Percentiles rank a stretch among this genome's conserved stretches.
Evolutionary conservation across 2,888 invertebrate species (phyloP).

Genomic region (Plebejus melissa): DNA sequence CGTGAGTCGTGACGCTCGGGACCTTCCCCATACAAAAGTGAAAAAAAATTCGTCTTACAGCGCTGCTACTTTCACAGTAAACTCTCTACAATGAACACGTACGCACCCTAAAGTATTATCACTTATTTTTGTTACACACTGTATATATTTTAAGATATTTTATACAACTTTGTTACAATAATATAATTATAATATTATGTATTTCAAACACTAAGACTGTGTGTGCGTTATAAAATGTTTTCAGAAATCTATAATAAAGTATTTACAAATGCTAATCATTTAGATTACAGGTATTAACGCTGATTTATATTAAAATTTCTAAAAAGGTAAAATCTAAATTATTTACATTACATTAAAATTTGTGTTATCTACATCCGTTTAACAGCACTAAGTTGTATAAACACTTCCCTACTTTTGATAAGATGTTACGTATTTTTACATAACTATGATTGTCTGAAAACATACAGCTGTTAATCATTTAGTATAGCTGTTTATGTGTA

Average conservation of each 20-base stretch:
- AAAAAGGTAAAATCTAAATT: not conserved
- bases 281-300: not conserved
- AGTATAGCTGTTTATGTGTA: not conserved
- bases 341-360: not conserved
- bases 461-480: not conserved
- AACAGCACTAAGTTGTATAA: not conserved
- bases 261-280: not conserved
- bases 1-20: no score
- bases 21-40: no score
- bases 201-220: not conserved
- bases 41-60: no score
- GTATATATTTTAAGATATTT: not conserved
- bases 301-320: not conserved
- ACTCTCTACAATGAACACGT: no score
- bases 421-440: constrained; percentile 8
- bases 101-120: no score
- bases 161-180: not conserved
- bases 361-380: constrained; percentile 19
- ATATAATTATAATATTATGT: not conserved
- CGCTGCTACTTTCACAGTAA: no score
- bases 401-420: constrained; percentile 6
- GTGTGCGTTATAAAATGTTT: not conserved
- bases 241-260: not conserved
- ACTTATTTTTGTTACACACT: no score
- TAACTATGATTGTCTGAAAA: not conserved